Evolutionary conservation across 1,140 invertebrate genomes (phyloP).

Genomic region (Drosophila azteca): DNA sequence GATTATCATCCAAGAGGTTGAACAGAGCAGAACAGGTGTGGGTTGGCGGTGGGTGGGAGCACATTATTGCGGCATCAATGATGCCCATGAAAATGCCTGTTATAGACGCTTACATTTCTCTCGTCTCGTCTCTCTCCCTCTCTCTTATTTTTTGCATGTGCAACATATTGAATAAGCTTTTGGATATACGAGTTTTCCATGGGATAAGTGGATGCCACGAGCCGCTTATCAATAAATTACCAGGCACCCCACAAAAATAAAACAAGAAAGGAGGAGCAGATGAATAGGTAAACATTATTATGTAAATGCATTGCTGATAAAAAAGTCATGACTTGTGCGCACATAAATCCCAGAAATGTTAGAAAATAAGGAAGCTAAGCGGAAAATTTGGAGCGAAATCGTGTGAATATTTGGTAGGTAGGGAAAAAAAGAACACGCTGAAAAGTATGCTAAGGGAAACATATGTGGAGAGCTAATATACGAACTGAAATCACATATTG

Average conservation of each 20-base stretch:
- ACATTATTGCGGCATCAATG: constrained; percentile 68
- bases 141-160: constrained; percentile 24
- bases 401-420: no score
- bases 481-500: neutral
- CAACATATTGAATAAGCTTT: constrained; percentile 62
- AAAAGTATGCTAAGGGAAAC: constrained; percentile 12
- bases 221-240: constrained; percentile 76
- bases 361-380: neutral
- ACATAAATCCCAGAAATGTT: constrained; percentile 55
- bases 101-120: constrained; percentile 6
- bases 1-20: constrained; percentile 12
- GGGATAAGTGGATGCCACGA: constrained; percentile 23
- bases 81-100: constrained; percentile 67
- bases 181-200: neutral
- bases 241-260: constrained; percentile 22
- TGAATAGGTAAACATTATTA: constrained; percentile 58
- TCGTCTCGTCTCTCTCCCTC: neutral
- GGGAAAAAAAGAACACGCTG: neutral
- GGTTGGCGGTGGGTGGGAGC: constrained; percentile 1
- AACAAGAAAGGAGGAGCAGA: constrained; percentile 14
- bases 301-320: constrained; percentile 67
- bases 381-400: neutral
- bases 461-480: neutral
- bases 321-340: constrained; percentile 53
- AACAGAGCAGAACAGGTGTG: neutral